Evolutionary conservation across 2,113 vertebrate genomes (phyloP).

Genomic region (Sylvia atricapilla): DNA sequence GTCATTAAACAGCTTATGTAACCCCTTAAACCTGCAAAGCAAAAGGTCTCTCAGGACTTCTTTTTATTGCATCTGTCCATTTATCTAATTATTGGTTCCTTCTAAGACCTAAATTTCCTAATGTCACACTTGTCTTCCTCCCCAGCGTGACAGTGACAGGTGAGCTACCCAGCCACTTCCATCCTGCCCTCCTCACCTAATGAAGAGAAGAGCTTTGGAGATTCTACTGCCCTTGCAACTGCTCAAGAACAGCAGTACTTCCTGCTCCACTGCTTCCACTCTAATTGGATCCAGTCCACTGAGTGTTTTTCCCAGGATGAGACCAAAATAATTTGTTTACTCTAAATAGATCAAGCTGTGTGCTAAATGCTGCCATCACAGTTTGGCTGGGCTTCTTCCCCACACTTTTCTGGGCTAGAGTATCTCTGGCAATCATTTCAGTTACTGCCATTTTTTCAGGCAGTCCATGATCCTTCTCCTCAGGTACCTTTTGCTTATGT

Average conservation of each 20-base stretch:
- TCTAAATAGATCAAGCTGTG: not conserved
- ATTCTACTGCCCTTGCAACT: not conserved
- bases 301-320: not conserved
- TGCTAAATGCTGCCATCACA: not conserved
- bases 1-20: not conserved
- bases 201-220: not conserved
- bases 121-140: not conserved
- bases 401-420: not conserved
- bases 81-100: not conserved
- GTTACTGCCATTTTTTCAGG: not conserved
- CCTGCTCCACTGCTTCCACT: not conserved
- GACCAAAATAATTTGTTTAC: not conserved
- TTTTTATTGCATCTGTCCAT: not conserved
- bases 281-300: not conserved
- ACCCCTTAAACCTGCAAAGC: not conserved
- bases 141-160: not conserved
- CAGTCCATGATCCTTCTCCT: not conserved
- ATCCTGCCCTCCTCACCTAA: not conserved
- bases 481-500: not conserved
- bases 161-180: not conserved
- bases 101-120: not conserved
- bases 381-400: not conserved
- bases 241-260: not conserved
- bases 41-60: not conserved
- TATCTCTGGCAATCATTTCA: not conserved